phyloP scores from a whole-genome alignment of 2,113 vertebrate genomes.

The Aspiorhynchus laticeps region DNA sequence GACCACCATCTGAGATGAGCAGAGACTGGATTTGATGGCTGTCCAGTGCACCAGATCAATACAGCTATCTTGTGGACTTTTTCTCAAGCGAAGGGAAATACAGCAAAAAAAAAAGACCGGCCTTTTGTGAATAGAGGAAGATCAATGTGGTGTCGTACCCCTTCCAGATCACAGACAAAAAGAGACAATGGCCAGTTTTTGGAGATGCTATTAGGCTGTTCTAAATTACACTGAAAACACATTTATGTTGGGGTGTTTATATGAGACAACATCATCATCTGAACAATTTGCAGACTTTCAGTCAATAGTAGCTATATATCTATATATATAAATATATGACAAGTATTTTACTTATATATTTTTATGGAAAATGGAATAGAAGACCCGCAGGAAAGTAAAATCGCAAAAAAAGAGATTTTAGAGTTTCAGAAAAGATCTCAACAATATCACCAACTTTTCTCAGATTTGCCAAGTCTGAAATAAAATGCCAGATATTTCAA shows the following conservation, averaged over 20 bases:
- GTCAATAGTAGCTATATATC: background rate
- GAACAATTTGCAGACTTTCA: constrained; percentile 1
- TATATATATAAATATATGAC: background rate
- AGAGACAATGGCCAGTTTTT: constrained; percentile 12
- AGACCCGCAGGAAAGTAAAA: background rate
- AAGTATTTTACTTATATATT: background rate
- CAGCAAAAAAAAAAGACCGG: constrained; percentile 44
- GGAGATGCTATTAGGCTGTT: constrained; percentile 33
- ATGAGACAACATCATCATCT: constrained; percentile 5
- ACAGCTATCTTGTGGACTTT: constrained; percentile 51
- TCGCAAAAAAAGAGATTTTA: background rate
- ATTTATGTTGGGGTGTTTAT: background rate
- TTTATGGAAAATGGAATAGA: background rate
- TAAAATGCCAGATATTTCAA: background rate
- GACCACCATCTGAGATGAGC: constrained; percentile 55
- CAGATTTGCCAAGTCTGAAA: background rate
- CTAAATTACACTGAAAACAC: constrained; percentile 29
- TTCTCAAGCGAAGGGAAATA: constrained; percentile 45
- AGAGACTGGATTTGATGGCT: constrained; percentile 52
- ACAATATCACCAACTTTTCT: background rate
- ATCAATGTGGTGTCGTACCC: constrained; percentile 42
- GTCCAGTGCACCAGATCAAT: constrained; percentile 47
- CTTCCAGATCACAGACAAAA: constrained; percentile 20
- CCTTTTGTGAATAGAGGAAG: constrained; percentile 31
- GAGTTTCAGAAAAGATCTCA: background rate